Evolutionary conservation across 2,797 vertebrate species (phyloP), one percentile per base, ranked within the genome.

Genomic region (Betta splendens): DNA sequence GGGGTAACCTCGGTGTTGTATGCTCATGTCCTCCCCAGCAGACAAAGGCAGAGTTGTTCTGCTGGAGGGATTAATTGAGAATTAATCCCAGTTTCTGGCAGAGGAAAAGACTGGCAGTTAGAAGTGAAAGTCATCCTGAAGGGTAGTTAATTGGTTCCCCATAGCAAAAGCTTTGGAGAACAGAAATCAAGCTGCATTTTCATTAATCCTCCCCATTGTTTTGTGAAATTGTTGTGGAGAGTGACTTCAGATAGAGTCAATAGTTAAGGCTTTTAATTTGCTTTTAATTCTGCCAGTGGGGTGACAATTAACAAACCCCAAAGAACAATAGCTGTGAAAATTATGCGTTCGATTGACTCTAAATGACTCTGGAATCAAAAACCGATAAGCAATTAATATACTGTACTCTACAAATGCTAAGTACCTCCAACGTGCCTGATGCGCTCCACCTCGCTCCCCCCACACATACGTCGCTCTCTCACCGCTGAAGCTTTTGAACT

Each of bases 21-120:
- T 75, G 87, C 85, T 89, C 88, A 87, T 92, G 90, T 92, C 90
- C 89, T 92, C 89, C 92, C 91, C 86, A 83, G 85, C 86, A 92
- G 87, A 93, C 92, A 93, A 93, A 92, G 89, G 90, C 89, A 86
- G 92, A 92, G 87, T 92, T 93, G 91, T 93, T 92, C 91, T 92
- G 87, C 86, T 91, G 89, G 83, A 89, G 88, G 91, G 92, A 94
- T 94, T 93, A 94, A 93, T 93, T 92, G 91, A 92, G 90, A 93
- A 93, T 93, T 94, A 94, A 94, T 94, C 92, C 92, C 80, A 67
- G 87, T 91, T 93, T 91, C 92, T 94, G 92, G 92, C 92, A 93
- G 86, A 86, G 86, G 88, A 92, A 92, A 91, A 93, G 88, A 90
- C 88, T 84, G 54, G 87, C 87, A 88, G 89, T 92, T 91, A 91